Base-by-base conservation (phyloP, 2,113 vertebrate genomes). In the Tricholaema leucomelas region DNA sequence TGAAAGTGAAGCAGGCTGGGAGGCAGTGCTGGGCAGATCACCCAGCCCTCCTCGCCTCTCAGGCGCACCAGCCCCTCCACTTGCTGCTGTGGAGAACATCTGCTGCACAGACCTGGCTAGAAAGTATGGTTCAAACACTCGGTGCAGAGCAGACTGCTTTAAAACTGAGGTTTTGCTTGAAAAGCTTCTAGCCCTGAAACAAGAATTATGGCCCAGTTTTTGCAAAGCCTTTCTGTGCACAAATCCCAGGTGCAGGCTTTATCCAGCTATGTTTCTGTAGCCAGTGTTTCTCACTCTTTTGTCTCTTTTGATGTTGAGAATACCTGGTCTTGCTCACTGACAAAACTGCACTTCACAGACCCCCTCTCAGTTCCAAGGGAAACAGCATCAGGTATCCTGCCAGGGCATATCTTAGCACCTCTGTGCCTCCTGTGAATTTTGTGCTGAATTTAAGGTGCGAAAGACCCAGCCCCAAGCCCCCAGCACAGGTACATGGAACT, bases 291-390 rank as follows among this genome's bases (percentile, higher is more conserved):
- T 63, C 24, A 9, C 40, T 87, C 74, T 79, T 74, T 61, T 88
- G 50, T 59, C 50, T 84, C n/a, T 66, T 91, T 86, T 81, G 59
- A 91, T 73, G 71, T 64, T 87, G 74, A 76, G 91, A 93, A 76
- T 63, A 90, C 60, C 80, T 69, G 61, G 44, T 67, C 55, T 84
- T 69, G 46, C 71, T 90, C 77, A 63, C 35, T 50, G 59, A 72
- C 40, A 66, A 70, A 92, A 90, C 46, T 56, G 36, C 8, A 59
- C 78, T 50, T 84, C 66, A 55, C 0, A 8, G 74, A 75, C 16
- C 15, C 28, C 10, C 33, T 85, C 55, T 73, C 52, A 20, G 54
- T 87, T 92, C 60, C 84, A 82, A 86, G 28, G 59, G 70, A 85
- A 87, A 83, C 15, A 56, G 61, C n/a, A 66, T 0, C 1, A 2